Evolutionary conservation across 2,888 invertebrate species (phyloP).

Genomic region (Cataglyphis rosenhaueri): DNA sequence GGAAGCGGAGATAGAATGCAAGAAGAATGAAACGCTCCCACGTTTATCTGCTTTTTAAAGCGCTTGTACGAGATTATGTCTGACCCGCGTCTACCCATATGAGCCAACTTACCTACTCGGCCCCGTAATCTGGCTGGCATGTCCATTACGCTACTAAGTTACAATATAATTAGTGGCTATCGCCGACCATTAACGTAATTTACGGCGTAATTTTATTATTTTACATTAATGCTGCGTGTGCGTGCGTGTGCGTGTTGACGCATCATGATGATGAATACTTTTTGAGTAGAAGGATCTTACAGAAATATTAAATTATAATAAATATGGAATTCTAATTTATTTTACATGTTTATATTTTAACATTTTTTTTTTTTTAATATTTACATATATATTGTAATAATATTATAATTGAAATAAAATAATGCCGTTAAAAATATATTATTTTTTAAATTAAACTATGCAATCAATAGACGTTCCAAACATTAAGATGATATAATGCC

Average conservation of each 20-base stretch:
- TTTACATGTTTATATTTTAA: neutral
- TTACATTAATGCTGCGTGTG: conserved; percentile 29
- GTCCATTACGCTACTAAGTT: conserved; percentile 55
- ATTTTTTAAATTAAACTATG: neutral
- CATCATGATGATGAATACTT: conserved; percentile 25
- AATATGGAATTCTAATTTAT: neutral
- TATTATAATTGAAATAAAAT: neutral
- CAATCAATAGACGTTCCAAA: neutral
- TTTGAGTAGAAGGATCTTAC: neutral
- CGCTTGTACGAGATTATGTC: conserved; percentile 54
- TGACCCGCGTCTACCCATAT: conserved; percentile 56
- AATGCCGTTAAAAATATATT: neutral
- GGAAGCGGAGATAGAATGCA: conserved; percentile 51
- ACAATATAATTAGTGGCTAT: conserved; percentile 56
- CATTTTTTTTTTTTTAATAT: neutral
- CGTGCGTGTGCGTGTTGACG: conserved; percentile 5
- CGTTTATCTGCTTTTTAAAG: conserved; percentile 56
- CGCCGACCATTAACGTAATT: conserved; percentile 50
- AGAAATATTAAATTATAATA: neutral
- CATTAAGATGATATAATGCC: neutral
- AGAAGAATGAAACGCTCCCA: conserved; percentile 48
- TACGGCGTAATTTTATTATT: conserved; percentile 51
- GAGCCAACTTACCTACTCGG: conserved; percentile 48
- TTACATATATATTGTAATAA: neutral
- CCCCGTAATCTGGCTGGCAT: conserved; percentile 48